Conservation (phyloP, 2,888 invertebrate genomes). For the Lithophane socia region DNA sequence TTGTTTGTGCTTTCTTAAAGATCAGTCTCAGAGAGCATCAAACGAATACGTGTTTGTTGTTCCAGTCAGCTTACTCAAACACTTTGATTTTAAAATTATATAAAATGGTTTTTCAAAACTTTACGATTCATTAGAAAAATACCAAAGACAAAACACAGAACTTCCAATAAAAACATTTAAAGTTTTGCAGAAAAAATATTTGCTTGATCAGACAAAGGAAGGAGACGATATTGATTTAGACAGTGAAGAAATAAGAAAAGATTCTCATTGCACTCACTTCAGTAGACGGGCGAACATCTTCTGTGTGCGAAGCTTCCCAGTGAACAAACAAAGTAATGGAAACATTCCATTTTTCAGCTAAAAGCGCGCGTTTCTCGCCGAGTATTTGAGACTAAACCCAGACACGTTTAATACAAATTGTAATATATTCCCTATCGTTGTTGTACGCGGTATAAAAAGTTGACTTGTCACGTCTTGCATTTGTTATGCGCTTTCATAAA, state of each 20-base stretch:
- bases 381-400: conserved; percentile 54
- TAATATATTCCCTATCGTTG: conserved; percentile 40
- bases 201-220: conserved; percentile 47
- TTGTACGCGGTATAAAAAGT: conserved; percentile 24
- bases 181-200: conserved; percentile 42
- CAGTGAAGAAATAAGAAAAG: conserved; percentile 52
- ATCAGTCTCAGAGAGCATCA: not conserved
- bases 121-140: conserved; percentile 5
- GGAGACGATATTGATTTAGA: conserved; percentile 57
- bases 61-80: not conserved
- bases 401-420: conserved; percentile 43
- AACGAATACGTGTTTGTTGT: not conserved
- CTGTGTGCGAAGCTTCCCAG: conserved; percentile 33
- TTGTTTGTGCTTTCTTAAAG: not conserved
- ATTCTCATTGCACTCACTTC: conserved; percentile 55
- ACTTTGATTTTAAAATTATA: not conserved
- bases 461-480: conserved; percentile 52
- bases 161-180: conserved; percentile 26
- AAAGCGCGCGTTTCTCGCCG: conserved; percentile 52
- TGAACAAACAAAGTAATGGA: conserved; percentile 64
- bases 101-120: not conserved
- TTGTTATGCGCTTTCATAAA: conserved; percentile 40
- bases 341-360: conserved; percentile 68
- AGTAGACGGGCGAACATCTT: conserved; percentile 31
- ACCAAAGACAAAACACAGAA: conserved; percentile 11